phyloP scores from a whole-genome alignment of 2,888 invertebrate species.

The Pseudanteris insignis region DNA sequence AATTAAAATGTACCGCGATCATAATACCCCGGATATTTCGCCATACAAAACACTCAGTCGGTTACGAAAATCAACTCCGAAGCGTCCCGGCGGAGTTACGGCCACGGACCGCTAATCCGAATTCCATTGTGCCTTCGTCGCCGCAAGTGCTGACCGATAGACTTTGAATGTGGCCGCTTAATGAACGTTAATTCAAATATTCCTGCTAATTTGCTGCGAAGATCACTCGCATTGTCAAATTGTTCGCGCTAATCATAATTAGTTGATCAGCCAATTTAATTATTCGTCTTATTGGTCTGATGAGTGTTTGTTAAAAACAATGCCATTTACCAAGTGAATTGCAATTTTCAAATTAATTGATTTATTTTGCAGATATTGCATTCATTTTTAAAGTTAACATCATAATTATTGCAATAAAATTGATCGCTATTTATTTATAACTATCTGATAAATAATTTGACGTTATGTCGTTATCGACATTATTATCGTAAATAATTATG shows the following conservation, averaged over 20 bases:
- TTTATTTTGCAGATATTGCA: too few species aligned
- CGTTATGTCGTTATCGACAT: too few species aligned
- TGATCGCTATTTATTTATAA: too few species aligned
- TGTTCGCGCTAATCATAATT: slow-evolving; percentile 14
- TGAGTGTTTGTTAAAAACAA: too few species aligned
- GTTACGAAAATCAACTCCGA: slow-evolving; percentile 13
- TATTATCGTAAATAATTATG: too few species aligned
- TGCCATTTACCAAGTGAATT: too few species aligned
- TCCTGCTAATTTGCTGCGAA: slow-evolving; percentile 14
- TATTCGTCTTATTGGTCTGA: too few species aligned
- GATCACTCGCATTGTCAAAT: slow-evolving; percentile 5
- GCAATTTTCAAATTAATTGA: too few species aligned
- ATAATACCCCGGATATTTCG: slow-evolving; percentile 2
- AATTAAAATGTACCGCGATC: slow-evolving; percentile 2
- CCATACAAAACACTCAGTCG: slow-evolving; percentile 1
- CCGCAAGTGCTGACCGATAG: slow-evolving; percentile 5
- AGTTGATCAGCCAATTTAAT: too few species aligned
- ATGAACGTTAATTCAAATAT: slow-evolving; percentile 24
- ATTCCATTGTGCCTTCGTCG: slow-evolving; percentile 14
- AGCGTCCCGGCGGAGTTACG: slow-evolving; percentile 11
- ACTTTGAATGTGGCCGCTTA: not conserved
- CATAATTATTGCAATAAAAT: not conserved
- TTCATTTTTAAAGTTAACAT: too few species aligned
- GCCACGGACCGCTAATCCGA: slow-evolving; percentile 18
- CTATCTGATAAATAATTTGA: too few species aligned